These are phyloP conservation scores for Piliocolobus tephrosceles DNA, from an alignment of 2,113 vertebrate species.

Conservation along the genomic window DNA sequence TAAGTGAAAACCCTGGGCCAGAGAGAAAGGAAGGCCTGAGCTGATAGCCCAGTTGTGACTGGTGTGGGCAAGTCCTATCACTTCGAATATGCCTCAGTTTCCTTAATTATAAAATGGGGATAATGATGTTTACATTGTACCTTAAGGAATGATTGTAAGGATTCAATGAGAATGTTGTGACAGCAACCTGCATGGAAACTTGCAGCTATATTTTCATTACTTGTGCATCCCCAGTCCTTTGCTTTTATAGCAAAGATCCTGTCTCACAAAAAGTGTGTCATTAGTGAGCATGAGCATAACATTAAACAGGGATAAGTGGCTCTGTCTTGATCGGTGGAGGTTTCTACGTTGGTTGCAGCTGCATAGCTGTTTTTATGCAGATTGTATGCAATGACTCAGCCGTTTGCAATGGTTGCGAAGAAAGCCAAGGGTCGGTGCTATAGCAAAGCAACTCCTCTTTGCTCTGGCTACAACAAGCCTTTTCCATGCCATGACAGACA, in stretches of 20 bases:
- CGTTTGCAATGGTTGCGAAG: neutral
- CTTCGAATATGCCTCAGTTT: neutral
- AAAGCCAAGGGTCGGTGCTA: neutral
- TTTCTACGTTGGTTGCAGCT: neutral
- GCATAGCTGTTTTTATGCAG: too few species aligned
- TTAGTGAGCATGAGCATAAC: neutral
- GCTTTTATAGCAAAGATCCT: neutral
- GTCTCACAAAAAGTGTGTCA: neutral
- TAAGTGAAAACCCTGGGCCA: neutral
- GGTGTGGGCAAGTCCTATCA: neutral
- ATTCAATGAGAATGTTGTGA: neutral
- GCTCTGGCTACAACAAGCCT: neutral
- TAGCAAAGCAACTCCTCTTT: neutral
- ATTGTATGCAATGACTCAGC: neutral
- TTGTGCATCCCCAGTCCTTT: neutral
- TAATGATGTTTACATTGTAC: neutral
- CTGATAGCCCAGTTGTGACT: neutral
- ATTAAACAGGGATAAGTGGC: neutral
- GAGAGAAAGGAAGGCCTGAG: neutral
- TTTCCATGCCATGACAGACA: neutral
- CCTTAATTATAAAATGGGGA: neutral
- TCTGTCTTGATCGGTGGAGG: neutral
- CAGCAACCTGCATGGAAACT: neutral
- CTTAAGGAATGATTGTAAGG: neutral
- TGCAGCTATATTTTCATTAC: neutral